A percentile compares a stretch with the other conserved stretches of the same genome.
phyloP scores from a whole-genome alignment of 2,113 vertebrate genomes.

The Notothenia coriiceps region DNA sequence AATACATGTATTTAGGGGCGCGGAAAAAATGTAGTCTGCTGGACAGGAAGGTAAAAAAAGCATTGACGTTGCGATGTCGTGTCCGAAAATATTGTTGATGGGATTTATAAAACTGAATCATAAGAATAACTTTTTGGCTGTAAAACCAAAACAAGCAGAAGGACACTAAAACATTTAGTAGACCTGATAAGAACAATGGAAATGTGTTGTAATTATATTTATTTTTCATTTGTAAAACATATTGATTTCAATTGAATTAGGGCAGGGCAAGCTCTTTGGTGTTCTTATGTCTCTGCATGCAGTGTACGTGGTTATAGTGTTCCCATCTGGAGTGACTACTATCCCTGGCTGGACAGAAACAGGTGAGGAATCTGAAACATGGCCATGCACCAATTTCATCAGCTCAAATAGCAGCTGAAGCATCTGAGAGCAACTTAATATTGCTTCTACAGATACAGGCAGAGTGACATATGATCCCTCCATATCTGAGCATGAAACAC shows the following conservation, averaged over 20 bases:
- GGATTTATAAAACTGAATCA: neutral
- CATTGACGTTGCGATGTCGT: no score
- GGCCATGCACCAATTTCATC: conserved; percentile 18
- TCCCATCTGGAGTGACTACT: conserved; percentile 29
- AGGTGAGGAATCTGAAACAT: conserved; percentile 51
- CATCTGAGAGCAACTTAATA: conserved; percentile 13
- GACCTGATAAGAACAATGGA: neutral
- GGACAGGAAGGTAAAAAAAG: no score
- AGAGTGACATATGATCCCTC: neutral
- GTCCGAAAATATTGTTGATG: neutral
- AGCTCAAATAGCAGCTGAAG: conserved; percentile 38
- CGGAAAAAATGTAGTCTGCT: no score
- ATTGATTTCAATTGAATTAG: neutral
- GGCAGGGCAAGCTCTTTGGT: neutral
- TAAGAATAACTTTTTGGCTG: neutral
- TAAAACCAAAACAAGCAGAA: neutral
- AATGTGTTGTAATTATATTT: no score
- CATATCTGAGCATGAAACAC: conserved; percentile 1
- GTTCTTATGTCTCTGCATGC: neutral
- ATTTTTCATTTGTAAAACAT: neutral
- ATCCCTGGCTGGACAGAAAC: conserved; percentile 21
- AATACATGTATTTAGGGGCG: no score
- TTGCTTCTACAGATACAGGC: neutral
- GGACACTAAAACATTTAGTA: neutral
- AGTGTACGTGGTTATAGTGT: neutral